Conservation (phyloP, 2,113 vertebrate genomes). For the Peromyscus maniculatus region DNA sequence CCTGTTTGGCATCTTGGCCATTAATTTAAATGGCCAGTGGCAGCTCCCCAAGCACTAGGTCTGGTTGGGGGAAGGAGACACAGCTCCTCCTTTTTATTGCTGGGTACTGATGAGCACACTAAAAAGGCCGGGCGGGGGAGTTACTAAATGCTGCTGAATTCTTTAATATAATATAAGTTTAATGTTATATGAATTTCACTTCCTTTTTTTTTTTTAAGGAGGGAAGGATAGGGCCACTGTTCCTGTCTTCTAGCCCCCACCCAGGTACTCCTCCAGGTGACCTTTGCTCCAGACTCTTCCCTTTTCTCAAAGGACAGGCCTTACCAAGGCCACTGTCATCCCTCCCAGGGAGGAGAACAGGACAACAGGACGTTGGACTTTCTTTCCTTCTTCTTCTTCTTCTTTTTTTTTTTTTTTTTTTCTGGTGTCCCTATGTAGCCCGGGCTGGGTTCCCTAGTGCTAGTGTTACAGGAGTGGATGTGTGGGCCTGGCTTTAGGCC, state of each 20-base stretch:
- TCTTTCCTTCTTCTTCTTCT: neutral
- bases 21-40: conserved; percentile 80
- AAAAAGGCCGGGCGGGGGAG: neutral
- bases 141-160: neutral
- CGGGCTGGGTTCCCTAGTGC: neutral
- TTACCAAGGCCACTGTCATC: neutral
- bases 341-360: neutral
- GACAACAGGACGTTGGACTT: neutral
- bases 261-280: neutral
- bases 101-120: conserved; percentile 11
- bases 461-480: neutral
- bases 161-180: neutral
- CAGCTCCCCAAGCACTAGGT: conserved; percentile 66
- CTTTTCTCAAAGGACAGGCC: neutral
- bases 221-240: neutral
- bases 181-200: neutral
- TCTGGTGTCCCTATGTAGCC: neutral
- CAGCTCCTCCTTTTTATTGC: neutral
- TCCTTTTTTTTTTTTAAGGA: neutral
- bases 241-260: neutral
- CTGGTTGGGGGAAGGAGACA: conserved; percentile 29
- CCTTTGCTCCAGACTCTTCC: neutral
- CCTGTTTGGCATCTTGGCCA: conserved; percentile 77
- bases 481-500: neutral
- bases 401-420: too few species aligned